A percentile compares a stretch with the other conserved stretches of the same genome.
These are phyloP conservation scores for Spea hammondii DNA, from an alignment of 2,797 vertebrate species.

Conservation along the genomic window DNA sequence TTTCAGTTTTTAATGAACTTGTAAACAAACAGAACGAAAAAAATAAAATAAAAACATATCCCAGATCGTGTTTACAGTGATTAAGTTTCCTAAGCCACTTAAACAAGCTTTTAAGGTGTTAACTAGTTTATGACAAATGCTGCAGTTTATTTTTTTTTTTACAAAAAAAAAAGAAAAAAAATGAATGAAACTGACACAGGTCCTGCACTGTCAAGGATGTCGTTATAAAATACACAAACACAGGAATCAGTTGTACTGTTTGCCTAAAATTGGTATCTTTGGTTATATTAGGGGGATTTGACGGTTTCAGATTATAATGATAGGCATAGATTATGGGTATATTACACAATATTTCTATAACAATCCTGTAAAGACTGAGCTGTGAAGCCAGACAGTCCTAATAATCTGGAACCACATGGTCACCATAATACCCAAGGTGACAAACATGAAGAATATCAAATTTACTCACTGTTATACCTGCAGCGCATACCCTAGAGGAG, in stretches of 20 bases:
- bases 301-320: conserved; percentile 45
- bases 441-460: conserved; percentile 59
- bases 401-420: conserved; percentile 46
- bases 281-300: conserved; percentile 64
- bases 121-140: conserved; percentile 83
- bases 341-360: neutral
- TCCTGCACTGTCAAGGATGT: conserved; percentile 86
- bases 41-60: conserved; percentile 75
- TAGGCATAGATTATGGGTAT: conserved; percentile 22
- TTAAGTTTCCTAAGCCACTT: conserved; percentile 87
- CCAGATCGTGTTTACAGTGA: conserved; percentile 83
- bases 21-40: conserved; percentile 73
- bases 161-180: conserved; percentile 89
- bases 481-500: conserved; percentile 23
- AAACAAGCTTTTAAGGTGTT: conserved; percentile 83
- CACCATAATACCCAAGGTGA: conserved; percentile 67
- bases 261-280: conserved; percentile 84
- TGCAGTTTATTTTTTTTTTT: conserved; percentile 72
- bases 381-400: conserved; percentile 36
- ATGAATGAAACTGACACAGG: conserved; percentile 83
- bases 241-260: conserved; percentile 88
- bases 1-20: conserved; percentile 81
- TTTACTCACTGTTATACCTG: neutral
- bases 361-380: conserved; percentile 7
- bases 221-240: conserved; percentile 73